phyloP scores from a whole-genome alignment of 2,797 vertebrate species.

The Bryconaethiops microstoma region DNA sequence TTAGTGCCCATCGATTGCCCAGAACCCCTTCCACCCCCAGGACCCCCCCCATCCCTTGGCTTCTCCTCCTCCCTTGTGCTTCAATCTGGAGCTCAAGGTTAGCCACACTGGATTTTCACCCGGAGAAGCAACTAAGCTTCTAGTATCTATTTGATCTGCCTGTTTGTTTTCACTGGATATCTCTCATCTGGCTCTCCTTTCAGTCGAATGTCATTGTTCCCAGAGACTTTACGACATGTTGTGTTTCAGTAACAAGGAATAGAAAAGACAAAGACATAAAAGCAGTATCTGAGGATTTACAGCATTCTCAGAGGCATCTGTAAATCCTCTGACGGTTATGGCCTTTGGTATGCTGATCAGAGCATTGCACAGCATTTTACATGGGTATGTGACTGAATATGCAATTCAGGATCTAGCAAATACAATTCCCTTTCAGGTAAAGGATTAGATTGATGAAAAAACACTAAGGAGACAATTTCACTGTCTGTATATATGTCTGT shows the following conservation, averaged over 20 bases:
- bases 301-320: neutral
- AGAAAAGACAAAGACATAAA: constrained; percentile 4
- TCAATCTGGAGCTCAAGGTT: constrained; percentile 36
- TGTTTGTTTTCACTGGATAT: constrained; percentile 45
- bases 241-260: neutral
- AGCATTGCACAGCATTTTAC: neutral
- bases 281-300: neutral
- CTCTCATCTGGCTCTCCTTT: constrained; percentile 30
- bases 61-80: constrained; percentile 3
- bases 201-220: neutral
- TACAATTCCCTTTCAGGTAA: neutral
- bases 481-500: neutral
- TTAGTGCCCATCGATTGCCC: constrained; percentile 43
- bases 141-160: constrained; percentile 30
- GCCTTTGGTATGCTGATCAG: neutral
- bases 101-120: constrained; percentile 35
- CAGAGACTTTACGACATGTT: neutral
- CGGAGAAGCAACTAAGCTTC: constrained; percentile 29
- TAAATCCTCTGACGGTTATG: neutral
- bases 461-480: neutral
- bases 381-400: neutral
- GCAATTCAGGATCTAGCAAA: neutral
- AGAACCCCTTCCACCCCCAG: neutral
- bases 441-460: neutral
- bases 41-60: constrained; percentile 1